Evolutionary conservation across 2,797 vertebrate genomes (phyloP), one percentile per base, ranked within the genome.

Genomic region (Enteromius afrohamiltoni): DNA sequence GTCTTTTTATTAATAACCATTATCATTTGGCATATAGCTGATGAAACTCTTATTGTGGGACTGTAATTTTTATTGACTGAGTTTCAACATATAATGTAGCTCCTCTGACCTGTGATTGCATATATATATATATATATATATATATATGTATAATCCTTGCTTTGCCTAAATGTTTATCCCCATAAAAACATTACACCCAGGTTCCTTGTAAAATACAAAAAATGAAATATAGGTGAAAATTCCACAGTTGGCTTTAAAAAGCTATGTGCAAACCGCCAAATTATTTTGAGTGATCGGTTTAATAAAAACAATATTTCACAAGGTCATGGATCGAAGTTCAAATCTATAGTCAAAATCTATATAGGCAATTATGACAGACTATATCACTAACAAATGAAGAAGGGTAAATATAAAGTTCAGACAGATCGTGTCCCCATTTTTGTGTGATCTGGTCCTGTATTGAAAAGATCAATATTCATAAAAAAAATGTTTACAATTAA

Each of bases 271-370:
- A 55, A 60, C 34, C 16, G 9, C 23, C 2, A 1, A 23, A 6
- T 29, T 0, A 37, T 60, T 80, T 60, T 71, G 67, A 58, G 29
- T 31, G 11, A 60, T 47, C 37, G 42, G 6, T 71, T 23, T 70
- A 70, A 80, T 80, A 70, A 70, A 58, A 79, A 19, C 40, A 8
- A 17, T 65, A 47, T 14, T 21, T 6, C 14, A 10, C n/a, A 68
- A 69, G 77, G 29, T 69, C 31, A 26, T 10, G 42, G 45, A 34
- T 67, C 3, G 31, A 78, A 78, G 47, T 51, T 23, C 21, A 14
- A 19, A 21, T 8, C 19, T 45, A 42, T 42, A 45, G 42, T 51
- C 5, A 6, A 45, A 13, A 45, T 45, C 10, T 21, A 53, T 53
- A 21, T 53, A 21, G 17, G 14, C 51, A 80, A 70, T 9, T 42